Evolutionary conservation across 1,140 invertebrate genomes (phyloP), one percentile per base, ranked within the genome.

Genomic region (Platorchestia sp.): DNA sequence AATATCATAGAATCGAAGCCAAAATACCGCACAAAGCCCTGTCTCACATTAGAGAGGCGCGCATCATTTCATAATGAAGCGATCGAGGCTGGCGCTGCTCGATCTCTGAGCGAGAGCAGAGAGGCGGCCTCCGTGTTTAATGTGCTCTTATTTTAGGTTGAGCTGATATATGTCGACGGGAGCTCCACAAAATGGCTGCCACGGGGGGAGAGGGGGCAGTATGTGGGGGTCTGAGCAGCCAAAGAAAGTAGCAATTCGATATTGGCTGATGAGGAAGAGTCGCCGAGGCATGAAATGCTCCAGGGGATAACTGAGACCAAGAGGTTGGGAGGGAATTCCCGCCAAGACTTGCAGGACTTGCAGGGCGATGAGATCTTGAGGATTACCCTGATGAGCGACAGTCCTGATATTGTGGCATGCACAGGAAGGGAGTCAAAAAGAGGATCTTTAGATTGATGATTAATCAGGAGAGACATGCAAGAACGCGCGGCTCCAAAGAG

Each of bases 211-310:
- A 75, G 27, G 59, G 59, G 59, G 27, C 59, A 75, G 59, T 75
- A 75, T 19, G 59, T 75, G 59, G 59, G 59, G 59, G 59, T 75
- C 59, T 75, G 7, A 10, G 59, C 59, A 75, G 59, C 59, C 59
- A 75, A 36, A 75, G 59, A 75, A 75, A 75, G 59, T 75, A 75
- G 59, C 59, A 75, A 75, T 75, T 75, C 59, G 59, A 75, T 75
- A 75, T 75, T 75, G 59, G 59, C 59, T 75, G 59, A 75, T 75
- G 59, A 75, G 59, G 59, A 75, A 75, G 59, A 75, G 59, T 75
- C 59, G 27, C 59, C 27, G 59, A 75, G 59, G 59, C 59, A 75
- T 75, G 59, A 75, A 75, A 75, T 75, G 27, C 27, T 75, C 14
- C 14, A 22, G 59, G 59, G 59, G 59, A 75, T 75, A 27, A 75